Conservation (phyloP, 2,888 invertebrate genomes). For the Andrena praecox region DNA sequence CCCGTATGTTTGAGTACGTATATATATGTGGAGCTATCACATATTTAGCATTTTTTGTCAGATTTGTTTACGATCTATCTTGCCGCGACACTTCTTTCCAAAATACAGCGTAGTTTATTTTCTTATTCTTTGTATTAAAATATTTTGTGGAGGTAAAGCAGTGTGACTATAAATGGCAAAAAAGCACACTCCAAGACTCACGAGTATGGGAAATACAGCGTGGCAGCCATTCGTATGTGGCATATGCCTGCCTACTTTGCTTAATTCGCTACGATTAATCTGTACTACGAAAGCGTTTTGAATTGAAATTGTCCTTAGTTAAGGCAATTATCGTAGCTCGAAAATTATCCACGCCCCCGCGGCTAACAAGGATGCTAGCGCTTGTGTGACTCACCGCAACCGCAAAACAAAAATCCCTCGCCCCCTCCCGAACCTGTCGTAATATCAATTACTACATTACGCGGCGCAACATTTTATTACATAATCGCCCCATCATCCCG, state of each 20-base stretch:
- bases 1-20: too few relatives aligned
- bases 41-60: too few relatives aligned
- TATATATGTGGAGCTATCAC: too few relatives aligned
- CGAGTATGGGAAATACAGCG: not conserved
- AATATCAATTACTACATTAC: constrained; percentile 51
- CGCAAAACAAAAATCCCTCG: constrained; percentile 74
- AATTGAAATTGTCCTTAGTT: constrained; percentile 80
- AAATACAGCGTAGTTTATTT: too few relatives aligned
- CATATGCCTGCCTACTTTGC: constrained; percentile 60
- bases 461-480: constrained; percentile 81
- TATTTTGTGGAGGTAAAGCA: not conserved
- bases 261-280: constrained; percentile 76
- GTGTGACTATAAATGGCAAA: not conserved
- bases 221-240: constrained; percentile 3
- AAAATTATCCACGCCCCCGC: constrained; percentile 76
- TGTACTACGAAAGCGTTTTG: constrained; percentile 73
- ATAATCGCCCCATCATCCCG: not conserved
- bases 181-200: not conserved
- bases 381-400: constrained; percentile 75
- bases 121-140: too few relatives aligned
- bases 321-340: constrained; percentile 81
- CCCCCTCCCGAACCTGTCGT: constrained; percentile 18
- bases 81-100: too few relatives aligned
- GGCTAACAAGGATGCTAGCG: constrained; percentile 75
- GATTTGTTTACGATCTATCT: too few relatives aligned